Conservation (phyloP, 2,888 invertebrate species). For the Cynaeus angustus region DNA sequence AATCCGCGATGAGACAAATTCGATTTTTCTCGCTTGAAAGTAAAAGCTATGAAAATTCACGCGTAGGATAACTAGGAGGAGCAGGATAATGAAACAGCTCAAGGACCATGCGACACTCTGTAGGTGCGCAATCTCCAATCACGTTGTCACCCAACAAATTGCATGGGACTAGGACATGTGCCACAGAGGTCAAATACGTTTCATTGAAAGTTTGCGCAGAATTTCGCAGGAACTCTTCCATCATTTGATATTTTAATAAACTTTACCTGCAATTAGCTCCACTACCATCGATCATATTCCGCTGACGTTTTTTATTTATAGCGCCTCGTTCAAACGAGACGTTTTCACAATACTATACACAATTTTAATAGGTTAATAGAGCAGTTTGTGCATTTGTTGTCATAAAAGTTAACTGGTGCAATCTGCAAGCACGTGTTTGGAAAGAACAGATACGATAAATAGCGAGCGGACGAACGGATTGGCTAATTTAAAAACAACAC, state of each 20-base stretch:
- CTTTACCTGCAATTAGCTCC: constrained; percentile 8
- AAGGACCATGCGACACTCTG: constrained; percentile 46
- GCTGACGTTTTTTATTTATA: constrained; percentile 18
- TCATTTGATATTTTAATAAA: not conserved
- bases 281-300: constrained; percentile 8
- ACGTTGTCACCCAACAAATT: constrained; percentile 46
- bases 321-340: constrained; percentile 1
- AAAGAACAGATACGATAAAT: constrained; percentile 14
- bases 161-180: constrained; percentile 42
- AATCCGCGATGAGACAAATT: constrained; percentile 1
- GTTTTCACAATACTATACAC: constrained; percentile 36
- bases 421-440: constrained; percentile 33
- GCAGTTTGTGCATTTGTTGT: constrained; percentile 43
- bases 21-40: constrained; percentile 23
- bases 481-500: constrained; percentile 41
- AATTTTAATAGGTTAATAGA: constrained; percentile 43
- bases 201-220: not conserved
- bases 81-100: constrained; percentile 43
- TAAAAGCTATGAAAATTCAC: constrained; percentile 32
- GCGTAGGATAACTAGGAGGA: constrained; percentile 42
- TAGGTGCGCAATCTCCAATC: constrained; percentile 41
- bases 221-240: not conserved
- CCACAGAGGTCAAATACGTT: constrained; percentile 37
- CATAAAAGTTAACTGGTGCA: constrained; percentile 30
- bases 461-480: constrained; percentile 13